Percentiles rank a stretch among this genome's conserved stretches.
Evolutionary conservation across 2,113 vertebrate genomes (phyloP).

Genomic region (Thermophis baileyi): DNA sequence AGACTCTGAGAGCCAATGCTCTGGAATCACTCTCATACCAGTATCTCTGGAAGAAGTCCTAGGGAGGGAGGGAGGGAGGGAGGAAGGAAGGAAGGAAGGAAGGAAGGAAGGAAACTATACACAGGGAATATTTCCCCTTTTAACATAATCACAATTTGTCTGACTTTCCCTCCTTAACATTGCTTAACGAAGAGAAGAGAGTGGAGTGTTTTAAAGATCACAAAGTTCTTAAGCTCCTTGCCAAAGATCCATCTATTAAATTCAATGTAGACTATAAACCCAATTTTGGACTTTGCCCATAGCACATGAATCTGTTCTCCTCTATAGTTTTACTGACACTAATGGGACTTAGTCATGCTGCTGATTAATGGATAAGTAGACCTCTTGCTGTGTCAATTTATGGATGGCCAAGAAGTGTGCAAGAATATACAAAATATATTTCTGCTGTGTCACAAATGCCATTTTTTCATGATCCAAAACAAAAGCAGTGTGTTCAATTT

Average conservation of each 20-base stretch:
- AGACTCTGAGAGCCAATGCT: constrained; percentile 46
- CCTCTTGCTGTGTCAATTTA: constrained; percentile 57
- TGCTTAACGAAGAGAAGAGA: constrained; percentile 65
- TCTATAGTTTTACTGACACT: constrained; percentile 65
- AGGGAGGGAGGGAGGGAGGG: neutral
- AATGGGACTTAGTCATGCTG: constrained; percentile 59
- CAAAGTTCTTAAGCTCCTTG: constrained; percentile 58
- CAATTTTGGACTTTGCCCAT: constrained; percentile 65
- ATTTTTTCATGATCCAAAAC: neutral
- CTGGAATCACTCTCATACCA: constrained; percentile 50
- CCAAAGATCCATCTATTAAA: constrained; percentile 72
- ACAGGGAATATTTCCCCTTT: constrained; percentile 55
- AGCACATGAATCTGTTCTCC: constrained; percentile 64
- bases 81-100: neutral
- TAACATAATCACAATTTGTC: constrained; percentile 54
- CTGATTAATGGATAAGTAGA: constrained; percentile 64
- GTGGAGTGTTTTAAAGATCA: constrained; percentile 71
- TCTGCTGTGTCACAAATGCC: neutral
- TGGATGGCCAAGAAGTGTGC: constrained; percentile 56
- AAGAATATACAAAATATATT: constrained; percentile 39
- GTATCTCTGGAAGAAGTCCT: constrained; percentile 50
- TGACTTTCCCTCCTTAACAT: constrained; percentile 54
- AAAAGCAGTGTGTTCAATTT: neutral
- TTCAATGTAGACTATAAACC: constrained; percentile 65
- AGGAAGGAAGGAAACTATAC: neutral